Evolutionary conservation across 2,888 invertebrate species (phyloP).

Genomic region (Melangyna quadrimaculata): DNA sequence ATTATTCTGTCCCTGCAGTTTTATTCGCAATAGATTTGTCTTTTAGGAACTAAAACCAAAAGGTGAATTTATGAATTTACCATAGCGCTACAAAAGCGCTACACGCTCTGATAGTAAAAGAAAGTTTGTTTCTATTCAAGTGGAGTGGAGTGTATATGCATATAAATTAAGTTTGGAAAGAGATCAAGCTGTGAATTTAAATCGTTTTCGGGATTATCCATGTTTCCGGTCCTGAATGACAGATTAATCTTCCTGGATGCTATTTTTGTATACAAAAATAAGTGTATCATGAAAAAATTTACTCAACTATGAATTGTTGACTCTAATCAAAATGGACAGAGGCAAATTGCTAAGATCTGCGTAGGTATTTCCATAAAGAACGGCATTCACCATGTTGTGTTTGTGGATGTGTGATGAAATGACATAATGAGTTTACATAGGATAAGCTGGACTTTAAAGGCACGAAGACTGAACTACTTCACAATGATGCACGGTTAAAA

Average conservation of each 20-base stretch:
- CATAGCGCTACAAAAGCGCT: too few relatives aligned
- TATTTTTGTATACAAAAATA: neutral
- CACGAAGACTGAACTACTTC: neutral
- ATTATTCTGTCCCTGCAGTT: too few relatives aligned
- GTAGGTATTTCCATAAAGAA: neutral
- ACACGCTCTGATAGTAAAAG: too few relatives aligned
- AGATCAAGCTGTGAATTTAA: slow-evolving; percentile 70
- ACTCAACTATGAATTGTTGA: slow-evolving; percentile 29
- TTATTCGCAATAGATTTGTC: too few relatives aligned
- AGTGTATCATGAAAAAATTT: slow-evolving; percentile 8
- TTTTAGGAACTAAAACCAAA: too few relatives aligned
- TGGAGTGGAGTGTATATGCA: too few relatives aligned
- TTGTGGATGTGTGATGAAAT: slow-evolving; percentile 39
- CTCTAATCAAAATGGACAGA: slow-evolving; percentile 62
- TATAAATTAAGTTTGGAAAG: slow-evolving; percentile 8
- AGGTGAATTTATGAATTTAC: too few relatives aligned
- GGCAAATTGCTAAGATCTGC: slow-evolving; percentile 58
- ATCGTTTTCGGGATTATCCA: slow-evolving; percentile 61
- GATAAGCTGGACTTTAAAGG: neutral
- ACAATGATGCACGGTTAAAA: neutral
- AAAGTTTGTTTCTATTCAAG: too few relatives aligned
- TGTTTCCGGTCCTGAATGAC: slow-evolving; percentile 49
- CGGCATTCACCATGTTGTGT: neutral
- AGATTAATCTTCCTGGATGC: slow-evolving; percentile 27
- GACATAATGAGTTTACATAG: slow-evolving; percentile 6